These are phyloP conservation scores for Seriola quinqueradiata DNA, from an alignment of 2,113 vertebrate species.

Conservation along the genomic window DNA sequence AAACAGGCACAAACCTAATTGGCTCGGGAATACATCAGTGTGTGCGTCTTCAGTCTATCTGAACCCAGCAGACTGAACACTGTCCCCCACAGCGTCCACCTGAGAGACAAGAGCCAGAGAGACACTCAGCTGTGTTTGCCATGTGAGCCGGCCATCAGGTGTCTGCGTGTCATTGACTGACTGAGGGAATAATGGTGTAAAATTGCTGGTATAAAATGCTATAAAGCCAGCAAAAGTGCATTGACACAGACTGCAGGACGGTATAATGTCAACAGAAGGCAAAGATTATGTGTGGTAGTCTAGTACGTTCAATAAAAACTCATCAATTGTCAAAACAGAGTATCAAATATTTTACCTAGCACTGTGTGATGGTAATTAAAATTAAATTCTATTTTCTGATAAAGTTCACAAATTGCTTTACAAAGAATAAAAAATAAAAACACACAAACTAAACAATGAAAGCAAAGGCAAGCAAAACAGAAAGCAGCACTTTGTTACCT, in stretches of 20 bases:
- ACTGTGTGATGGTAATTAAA: background rate
- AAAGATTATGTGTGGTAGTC: conserved; percentile 15
- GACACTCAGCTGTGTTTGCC: conserved; percentile 37
- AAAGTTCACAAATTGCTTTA: background rate
- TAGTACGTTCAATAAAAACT: conserved; percentile 40
- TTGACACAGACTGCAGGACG: conserved; percentile 27
- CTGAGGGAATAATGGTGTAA: conserved; percentile 55
- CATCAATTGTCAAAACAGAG: conserved; percentile 7
- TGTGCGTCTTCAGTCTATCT: conserved; percentile 54
- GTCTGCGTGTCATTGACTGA: conserved; percentile 41
- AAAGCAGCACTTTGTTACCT: background rate
- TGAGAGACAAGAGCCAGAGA: conserved; percentile 70
- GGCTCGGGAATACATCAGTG: conserved; percentile 1
- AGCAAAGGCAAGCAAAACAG: background rate
- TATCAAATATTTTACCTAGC: background rate
- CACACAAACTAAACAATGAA: background rate
- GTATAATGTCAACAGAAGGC: conserved; percentile 51
- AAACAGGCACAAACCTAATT: conserved; percentile 51
- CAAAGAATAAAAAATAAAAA: too few relatives aligned
- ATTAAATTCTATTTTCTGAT: background rate
- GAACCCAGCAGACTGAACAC: conserved; percentile 74
- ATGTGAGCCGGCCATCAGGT: conserved; percentile 20
- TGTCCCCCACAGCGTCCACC: conserved; percentile 69
- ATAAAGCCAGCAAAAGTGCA: conserved; percentile 56
- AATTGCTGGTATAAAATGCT: conserved; percentile 53